Conservation (phyloP, 2,888 invertebrate species). For the Amphipoea lucens region DNA sequence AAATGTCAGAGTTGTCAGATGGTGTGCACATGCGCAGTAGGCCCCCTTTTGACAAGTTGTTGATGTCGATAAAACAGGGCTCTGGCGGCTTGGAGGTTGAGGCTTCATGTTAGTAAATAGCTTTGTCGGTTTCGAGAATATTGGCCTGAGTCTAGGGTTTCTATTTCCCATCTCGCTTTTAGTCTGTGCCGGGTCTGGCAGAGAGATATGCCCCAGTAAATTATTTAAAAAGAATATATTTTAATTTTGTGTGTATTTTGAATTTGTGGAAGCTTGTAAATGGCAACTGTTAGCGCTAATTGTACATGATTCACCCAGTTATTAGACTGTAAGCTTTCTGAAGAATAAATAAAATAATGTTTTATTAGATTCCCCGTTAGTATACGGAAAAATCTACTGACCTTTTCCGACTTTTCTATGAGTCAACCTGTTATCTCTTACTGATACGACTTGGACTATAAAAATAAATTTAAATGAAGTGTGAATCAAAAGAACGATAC, state of each 20-base stretch:
- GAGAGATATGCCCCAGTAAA: background rate
- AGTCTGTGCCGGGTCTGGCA: background rate
- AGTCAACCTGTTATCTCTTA: background rate
- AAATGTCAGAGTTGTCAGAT: constrained; percentile 83
- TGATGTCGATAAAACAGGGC: constrained; percentile 84
- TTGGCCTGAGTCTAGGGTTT: background rate
- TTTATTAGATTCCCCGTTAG: background rate
- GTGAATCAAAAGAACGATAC: background rate
- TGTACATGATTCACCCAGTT: background rate
- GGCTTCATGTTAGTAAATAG: constrained; percentile 40
- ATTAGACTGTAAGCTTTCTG: background rate
- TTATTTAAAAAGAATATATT: background rate
- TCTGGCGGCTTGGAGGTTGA: constrained; percentile 5
- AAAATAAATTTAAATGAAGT: background rate
- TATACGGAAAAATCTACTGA: background rate
- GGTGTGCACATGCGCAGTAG: constrained; percentile 80
- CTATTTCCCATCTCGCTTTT: background rate
- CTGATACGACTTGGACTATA: background rate
- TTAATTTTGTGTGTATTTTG: background rate
- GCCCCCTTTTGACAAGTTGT: constrained; percentile 77
- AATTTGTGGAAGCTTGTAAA: background rate
- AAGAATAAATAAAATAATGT: background rate
- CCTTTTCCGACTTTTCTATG: background rate
- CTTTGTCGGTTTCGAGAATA: constrained; percentile 17
- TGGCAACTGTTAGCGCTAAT: background rate